A percentile compares a stretch with the other conserved stretches of the same genome.
Evolutionary conservation across 2,888 invertebrate species (phyloP).

Genomic region (Empis stercorea): DNA sequence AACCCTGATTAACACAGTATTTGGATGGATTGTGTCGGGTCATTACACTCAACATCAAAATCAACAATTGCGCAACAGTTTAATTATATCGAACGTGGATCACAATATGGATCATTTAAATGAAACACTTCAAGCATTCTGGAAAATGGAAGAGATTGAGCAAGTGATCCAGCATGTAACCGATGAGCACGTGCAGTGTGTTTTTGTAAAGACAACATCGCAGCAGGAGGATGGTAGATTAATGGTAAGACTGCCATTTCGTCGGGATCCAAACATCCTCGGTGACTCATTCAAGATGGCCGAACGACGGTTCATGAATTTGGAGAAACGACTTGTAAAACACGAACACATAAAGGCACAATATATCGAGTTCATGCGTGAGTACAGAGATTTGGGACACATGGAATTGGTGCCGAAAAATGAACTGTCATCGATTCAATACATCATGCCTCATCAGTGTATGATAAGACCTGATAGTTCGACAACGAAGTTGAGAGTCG

Average conservation of each 20-base stretch:
- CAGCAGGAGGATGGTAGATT: neutral
- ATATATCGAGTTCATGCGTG: neutral
- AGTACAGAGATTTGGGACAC: neutral
- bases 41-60: neutral
- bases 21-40: slow-evolving; percentile 6
- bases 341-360: neutral
- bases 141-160: neutral
- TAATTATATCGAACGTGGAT: too few relatives aligned
- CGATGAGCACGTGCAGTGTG: neutral
- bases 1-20: slow-evolving; percentile 1
- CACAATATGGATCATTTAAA: neutral
- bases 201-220: neutral
- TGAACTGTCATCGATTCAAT: too few relatives aligned
- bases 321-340: too few relatives aligned
- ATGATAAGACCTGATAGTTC: too few relatives aligned
- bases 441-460: too few relatives aligned
- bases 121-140: neutral
- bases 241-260: too few relatives aligned
- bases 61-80: neutral
- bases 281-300: too few relatives aligned
- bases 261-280: too few relatives aligned
- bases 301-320: too few relatives aligned
- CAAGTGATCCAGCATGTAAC: too few relatives aligned
- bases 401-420: too few relatives aligned
- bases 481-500: too few relatives aligned